Conservation (phyloP, 2,113 vertebrate genomes). For the Cyprinodon tularosa region DNA sequence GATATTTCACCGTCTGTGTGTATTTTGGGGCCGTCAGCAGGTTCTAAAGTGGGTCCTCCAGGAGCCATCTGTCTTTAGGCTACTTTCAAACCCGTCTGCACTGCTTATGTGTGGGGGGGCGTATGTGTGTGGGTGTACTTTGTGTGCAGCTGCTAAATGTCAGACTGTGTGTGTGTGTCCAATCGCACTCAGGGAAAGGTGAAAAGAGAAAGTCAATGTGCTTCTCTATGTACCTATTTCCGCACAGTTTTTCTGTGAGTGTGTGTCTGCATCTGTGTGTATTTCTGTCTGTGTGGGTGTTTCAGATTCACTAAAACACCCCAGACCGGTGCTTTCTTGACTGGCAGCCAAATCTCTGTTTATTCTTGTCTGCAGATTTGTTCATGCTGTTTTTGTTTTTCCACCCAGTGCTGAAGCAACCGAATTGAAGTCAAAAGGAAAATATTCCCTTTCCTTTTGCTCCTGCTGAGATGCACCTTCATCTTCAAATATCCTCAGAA, state of each 20-base stretch:
- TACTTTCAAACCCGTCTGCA: conserved; percentile 60
- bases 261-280: conserved; percentile 12
- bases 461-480: conserved; percentile 1
- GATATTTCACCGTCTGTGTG: conserved; percentile 16
- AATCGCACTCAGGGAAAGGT: conserved; percentile 56
- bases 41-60: conserved; percentile 52
- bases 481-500: neutral
- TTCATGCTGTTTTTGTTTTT: conserved; percentile 36
- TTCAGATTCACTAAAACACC: conserved; percentile 38
- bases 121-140: conserved; percentile 45
- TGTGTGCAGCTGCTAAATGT: conserved; percentile 47
- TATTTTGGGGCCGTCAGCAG: conserved; percentile 41
- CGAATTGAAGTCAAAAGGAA: conserved; percentile 9
- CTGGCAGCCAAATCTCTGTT: conserved; percentile 62
- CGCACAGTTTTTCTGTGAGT: conserved; percentile 11
- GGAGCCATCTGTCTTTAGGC: conserved; percentile 63
- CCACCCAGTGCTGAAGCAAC: conserved; percentile 19
- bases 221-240: conserved; percentile 23
- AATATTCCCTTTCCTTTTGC: neutral
- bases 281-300: conserved; percentile 42
- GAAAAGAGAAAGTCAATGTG: conserved; percentile 21
- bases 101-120: conserved; percentile 27
- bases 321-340: conserved; percentile 44
- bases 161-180: conserved; percentile 56
- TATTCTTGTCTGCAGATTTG: conserved; percentile 45